Evolutionary conservation across 2,888 invertebrate species (phyloP).

Genomic region (Oligia latruncula): DNA sequence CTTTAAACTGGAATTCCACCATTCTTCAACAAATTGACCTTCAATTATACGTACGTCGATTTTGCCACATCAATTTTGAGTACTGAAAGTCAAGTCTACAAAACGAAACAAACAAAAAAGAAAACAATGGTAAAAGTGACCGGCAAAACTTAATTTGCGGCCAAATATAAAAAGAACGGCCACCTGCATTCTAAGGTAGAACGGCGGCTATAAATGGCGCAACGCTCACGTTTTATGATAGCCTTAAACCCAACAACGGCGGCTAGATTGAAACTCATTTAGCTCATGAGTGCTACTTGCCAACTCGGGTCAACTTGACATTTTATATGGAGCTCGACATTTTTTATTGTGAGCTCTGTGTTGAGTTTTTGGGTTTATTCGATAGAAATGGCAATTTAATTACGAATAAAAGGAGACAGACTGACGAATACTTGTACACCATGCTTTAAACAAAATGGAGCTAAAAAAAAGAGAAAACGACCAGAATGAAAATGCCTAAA

Average conservation of each 20-base stretch:
- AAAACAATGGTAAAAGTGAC: constrained; percentile 18
- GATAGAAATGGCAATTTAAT: no score
- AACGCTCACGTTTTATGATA: constrained; percentile 75
- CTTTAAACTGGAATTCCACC: background rate
- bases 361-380: background rate
- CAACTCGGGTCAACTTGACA: constrained; percentile 54
- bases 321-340: constrained; percentile 55
- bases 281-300: constrained; percentile 75
- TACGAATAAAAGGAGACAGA: no score
- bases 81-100: background rate
- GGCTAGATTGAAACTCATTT: constrained; percentile 82
- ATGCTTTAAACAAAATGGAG: no score
- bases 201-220: constrained; percentile 67
- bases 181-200: constrained; percentile 73
- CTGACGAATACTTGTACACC: no score
- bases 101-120: background rate
- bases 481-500: no score
- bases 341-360: constrained; percentile 25
- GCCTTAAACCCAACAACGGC: constrained; percentile 79
- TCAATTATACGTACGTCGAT: background rate
- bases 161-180: constrained; percentile 51
- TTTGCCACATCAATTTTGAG: background rate
- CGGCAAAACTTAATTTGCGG: constrained; percentile 54
- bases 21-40: background rate
- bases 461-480: no score